phyloP scores from a whole-genome alignment of 2,113 vertebrate genomes.

The Zosterops japonicus region DNA sequence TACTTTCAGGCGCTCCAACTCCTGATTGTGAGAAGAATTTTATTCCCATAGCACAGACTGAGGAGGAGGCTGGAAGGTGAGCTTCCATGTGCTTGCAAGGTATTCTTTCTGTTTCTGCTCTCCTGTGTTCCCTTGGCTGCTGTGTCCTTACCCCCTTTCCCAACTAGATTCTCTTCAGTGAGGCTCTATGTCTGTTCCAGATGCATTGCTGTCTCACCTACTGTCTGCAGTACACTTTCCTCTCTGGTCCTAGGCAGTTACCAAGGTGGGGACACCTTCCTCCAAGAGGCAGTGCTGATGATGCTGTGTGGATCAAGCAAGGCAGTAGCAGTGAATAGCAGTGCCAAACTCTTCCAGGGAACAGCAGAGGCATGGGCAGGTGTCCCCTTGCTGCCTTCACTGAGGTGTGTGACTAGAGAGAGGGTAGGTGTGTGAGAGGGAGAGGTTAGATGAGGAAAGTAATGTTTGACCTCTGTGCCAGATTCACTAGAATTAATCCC shows the following conservation, averaged over 20 bases:
- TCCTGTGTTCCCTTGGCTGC: neutral
- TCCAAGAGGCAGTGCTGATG: neutral
- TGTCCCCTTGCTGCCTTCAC: neutral
- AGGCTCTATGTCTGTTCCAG: neutral
- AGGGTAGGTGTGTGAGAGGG: too few species aligned
- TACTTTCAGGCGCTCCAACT: neutral
- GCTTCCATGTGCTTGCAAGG: neutral
- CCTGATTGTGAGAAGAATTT: neutral
- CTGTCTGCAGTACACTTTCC: neutral
- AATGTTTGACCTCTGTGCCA: neutral
- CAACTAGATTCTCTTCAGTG: neutral
- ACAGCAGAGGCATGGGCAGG: neutral
- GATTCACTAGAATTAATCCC: neutral
- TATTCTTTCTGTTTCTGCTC: neutral
- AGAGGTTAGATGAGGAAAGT: neutral
- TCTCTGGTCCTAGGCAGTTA: neutral
- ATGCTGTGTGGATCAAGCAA: neutral
- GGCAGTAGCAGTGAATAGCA: neutral
- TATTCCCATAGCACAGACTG: neutral
- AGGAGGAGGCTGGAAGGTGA: neutral
- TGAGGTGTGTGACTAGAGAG: neutral
- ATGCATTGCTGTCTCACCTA: neutral
- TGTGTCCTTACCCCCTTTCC: neutral
- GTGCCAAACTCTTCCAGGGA: neutral
- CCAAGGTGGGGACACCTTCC: neutral